phyloP scores from a whole-genome alignment of 1,140 invertebrate genomes.

The Dendrolimus punctatus region DNA sequence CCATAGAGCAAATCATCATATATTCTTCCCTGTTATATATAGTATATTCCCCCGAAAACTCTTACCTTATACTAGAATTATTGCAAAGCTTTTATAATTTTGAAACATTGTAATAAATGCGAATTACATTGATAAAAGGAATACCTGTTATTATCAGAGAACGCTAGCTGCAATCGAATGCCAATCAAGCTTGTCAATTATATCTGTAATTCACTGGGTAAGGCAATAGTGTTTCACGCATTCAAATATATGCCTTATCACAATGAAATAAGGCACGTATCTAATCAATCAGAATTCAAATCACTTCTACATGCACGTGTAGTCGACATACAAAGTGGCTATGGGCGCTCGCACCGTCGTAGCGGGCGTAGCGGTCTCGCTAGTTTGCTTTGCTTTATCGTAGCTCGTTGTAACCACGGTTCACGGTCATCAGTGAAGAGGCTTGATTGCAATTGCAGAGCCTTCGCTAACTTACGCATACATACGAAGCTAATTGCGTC shows the following conservation, averaged over 20 bases:
- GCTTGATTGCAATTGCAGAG: slow-evolving; percentile 31
- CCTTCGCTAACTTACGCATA: slow-evolving; percentile 17
- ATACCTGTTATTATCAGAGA: slow-evolving; percentile 8
- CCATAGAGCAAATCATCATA: too few species aligned
- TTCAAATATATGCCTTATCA: slow-evolving; percentile 11
- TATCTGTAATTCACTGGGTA: slow-evolving; percentile 9
- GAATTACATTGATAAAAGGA: slow-evolving; percentile 1
- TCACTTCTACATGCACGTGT: neutral
- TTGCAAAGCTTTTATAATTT: too few species aligned
- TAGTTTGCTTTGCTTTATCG: slow-evolving; percentile 27
- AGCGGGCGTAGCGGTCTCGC: slow-evolving; percentile 21
- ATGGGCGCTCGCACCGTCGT: slow-evolving; percentile 13
- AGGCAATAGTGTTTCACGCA: slow-evolving; percentile 1
- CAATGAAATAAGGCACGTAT: slow-evolving; percentile 8
- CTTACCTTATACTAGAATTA: too few species aligned
- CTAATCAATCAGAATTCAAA: too few species aligned
- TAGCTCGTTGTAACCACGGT: slow-evolving; percentile 38
- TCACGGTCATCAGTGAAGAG: slow-evolving; percentile 44
- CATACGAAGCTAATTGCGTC: neutral
- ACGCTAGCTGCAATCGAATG: slow-evolving; percentile 12
- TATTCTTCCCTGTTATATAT: too few species aligned
- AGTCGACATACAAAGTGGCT: slow-evolving; percentile 10
- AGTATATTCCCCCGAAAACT: too few species aligned
- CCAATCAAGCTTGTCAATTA: slow-evolving; percentile 22
- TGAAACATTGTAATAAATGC: too few species aligned